Evolutionary conservation across 2,113 vertebrate species (phyloP), one percentile per base, ranked within the genome.

Genomic region (Chlamydotis undulata): DNA sequence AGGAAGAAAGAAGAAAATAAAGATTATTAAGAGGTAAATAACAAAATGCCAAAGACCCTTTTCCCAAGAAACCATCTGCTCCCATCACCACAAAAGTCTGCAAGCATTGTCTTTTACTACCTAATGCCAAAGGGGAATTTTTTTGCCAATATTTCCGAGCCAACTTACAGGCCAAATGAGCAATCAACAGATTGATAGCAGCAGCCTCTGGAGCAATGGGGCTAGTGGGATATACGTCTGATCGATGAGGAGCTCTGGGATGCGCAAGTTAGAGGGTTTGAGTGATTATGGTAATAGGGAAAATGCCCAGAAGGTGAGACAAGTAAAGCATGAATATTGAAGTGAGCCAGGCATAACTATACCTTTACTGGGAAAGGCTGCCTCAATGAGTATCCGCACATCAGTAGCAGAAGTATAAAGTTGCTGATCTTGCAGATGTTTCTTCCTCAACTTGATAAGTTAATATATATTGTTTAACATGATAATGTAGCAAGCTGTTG

Each of bases 401-500:
- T 86, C 89, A 77, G 4, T 3, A 0, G 18, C 50, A 75, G 84
- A 73, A 89, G 6, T n/a, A 41, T 6, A 55, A 52, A 83, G 80
- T 0, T 97, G 96, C 96, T 97, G 96, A 97, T 97, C 96, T 90
- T 96, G 97, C 96, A 97, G 93, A 85, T 89, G 3, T 87, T 83
- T 95, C 94, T 87, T 97, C 80, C 77, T 86, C 86, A n/a, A 56
- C 93, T 95, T 65, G 93, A 67, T 93, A 91, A 97, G 95, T 95
- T 96, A 94, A 95, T 94, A 97, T 87, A 86, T 71, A 95, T 60
- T 92, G 97, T 97, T 97, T 92, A 96, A 85, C 96, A 83, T 74
- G 87, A 96, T 75, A 92, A 97, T 96, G 96, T 22, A 87, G 95
- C 96, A 97, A 97, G 97, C 97, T 98, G 97, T 96, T 97, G 94